phyloP scores from a whole-genome alignment of 2,797 vertebrate genomes.

The Falco concolor region DNA sequence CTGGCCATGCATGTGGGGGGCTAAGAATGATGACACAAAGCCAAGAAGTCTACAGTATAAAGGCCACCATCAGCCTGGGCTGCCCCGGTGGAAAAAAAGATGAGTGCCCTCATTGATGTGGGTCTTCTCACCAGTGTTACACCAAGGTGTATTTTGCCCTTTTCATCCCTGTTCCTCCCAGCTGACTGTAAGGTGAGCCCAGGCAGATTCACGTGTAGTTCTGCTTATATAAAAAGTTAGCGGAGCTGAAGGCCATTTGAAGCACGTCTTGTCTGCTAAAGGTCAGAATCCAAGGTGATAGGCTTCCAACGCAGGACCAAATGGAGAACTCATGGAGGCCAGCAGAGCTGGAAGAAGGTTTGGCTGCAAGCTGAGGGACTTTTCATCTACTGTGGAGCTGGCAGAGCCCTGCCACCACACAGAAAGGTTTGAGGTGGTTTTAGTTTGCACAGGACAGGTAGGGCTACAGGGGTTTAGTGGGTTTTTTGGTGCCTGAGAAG shows the following conservation, averaged over 20 bases:
- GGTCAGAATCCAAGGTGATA: not conserved
- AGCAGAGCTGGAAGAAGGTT: not conserved
- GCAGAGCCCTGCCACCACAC: not conserved
- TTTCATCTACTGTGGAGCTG: not conserved
- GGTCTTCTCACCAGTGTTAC: not conserved
- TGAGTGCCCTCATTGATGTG: not conserved
- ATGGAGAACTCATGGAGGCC: not conserved
- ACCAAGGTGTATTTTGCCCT: not conserved
- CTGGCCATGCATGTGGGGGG: not conserved
- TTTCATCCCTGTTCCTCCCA: not conserved
- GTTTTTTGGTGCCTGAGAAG: not conserved
- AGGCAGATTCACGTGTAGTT: not conserved
- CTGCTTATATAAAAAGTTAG: not conserved
- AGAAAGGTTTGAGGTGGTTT: not conserved
- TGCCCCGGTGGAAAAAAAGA: not conserved
- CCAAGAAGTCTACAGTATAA: not conserved
- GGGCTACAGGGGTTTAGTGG: not conserved
- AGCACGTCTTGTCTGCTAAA: not conserved
- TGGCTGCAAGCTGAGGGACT: not conserved
- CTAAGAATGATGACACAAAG: not conserved
- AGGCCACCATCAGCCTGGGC: not conserved
- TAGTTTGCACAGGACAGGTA: not conserved
- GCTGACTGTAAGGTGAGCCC: not conserved
- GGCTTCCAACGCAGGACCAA: not conserved
- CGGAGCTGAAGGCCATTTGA: not conserved